These are phyloP conservation scores for Amazona guildingii DNA, from an alignment of 2,113 vertebrate genomes.

Conservation along the genomic window DNA sequence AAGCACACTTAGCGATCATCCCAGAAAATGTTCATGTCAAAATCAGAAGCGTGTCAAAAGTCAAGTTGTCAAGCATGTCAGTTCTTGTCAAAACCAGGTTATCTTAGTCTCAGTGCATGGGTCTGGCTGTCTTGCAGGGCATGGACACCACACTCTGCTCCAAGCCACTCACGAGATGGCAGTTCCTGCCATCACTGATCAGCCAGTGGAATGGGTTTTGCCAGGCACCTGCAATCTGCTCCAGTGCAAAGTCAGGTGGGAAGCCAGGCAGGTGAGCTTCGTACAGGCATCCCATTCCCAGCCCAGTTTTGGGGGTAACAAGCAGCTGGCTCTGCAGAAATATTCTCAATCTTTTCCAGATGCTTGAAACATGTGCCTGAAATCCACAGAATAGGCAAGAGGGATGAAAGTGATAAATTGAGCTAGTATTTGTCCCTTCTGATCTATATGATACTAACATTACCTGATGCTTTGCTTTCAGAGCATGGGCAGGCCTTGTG, in stretches of 20 bases:
- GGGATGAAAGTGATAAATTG: not conserved
- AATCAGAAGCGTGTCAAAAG: not conserved
- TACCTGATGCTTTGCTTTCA: not conserved
- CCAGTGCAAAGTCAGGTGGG: not conserved
- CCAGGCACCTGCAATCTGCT: not conserved
- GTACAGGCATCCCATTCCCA: not conserved
- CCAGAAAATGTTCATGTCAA: not conserved
- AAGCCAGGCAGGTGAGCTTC: not conserved
- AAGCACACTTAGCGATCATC: not conserved
- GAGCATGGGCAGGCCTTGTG: not conserved
- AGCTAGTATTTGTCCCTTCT: not conserved
- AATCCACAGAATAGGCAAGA: not conserved
- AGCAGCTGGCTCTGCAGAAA: not conserved
- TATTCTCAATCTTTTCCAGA: not conserved
- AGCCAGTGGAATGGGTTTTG: not conserved
- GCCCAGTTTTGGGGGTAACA: not conserved
- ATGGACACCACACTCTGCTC: not conserved
- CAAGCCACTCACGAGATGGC: rapidly evolving
- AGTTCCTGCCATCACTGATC: not conserved
- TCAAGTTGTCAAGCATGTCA: not conserved
- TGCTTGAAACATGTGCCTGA: not conserved
- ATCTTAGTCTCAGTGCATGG: not conserved
- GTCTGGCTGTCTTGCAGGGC: not conserved
- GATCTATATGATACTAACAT: not conserved
- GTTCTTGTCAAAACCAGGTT: not conserved